Evolutionary conservation across 2,888 invertebrate species (phyloP), one percentile per base, ranked within the genome.

Genomic region (Lochmaea crataegi): DNA sequence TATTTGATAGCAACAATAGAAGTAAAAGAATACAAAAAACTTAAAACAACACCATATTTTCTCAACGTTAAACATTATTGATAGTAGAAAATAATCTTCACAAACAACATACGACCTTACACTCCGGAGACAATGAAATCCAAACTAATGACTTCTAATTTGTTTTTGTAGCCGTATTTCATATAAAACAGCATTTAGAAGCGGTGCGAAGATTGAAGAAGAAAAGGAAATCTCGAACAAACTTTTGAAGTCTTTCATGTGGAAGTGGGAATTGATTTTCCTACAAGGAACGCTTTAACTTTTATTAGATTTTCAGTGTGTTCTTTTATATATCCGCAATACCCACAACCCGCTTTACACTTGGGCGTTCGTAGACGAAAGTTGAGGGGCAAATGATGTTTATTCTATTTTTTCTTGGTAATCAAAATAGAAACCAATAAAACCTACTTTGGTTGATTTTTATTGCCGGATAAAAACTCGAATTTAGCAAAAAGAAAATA

Each of bases 211-310:
- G 69, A 64, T 71, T 66, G 32, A 45, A 66, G 66, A 73, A 73
- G 60, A 60, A 38, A 53, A 73, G 66, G 66, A 70, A 73, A 73
- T 74, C 67, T 74, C 66, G 64, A 74, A 74, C 64, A 67, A 74
- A 74, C 68, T 74, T 56, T 38, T 45, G 71, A 68, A 56, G 53
- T 71, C 65, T 65, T 71, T 74, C 68, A 74, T 71, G 71, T 68
- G 70, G 66, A 64, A 71, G 71, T 68, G 71, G 72, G 53, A 72
- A 75, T 75, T 75, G 72, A 75, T 75, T 75, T 73, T 70, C 67
- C 51, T 67, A 75, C 72, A 66, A 70, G 70, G 64, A 64, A 67
- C 70, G 67, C 41, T 70, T 70, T 66, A 68, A 69, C 67, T 72
- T 70, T 72, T 65, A 70, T 75, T 75, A 64, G 69, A 72, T 69